These are phyloP conservation scores for Atopsyche davidsoni DNA, from an alignment of 1,140 invertebrate genomes.

Conservation along the genomic window DNA sequence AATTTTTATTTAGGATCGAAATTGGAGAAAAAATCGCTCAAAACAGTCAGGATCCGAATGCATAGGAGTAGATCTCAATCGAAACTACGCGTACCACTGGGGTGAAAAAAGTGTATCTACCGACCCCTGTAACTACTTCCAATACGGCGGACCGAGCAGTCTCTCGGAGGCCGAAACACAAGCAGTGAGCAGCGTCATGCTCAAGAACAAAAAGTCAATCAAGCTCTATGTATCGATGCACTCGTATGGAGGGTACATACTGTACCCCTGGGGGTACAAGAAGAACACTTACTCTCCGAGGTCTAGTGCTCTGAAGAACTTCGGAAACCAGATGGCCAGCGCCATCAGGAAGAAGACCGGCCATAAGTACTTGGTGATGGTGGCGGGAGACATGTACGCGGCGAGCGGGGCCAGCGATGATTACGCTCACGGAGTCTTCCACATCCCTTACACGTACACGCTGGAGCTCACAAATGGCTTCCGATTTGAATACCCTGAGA, in stretches of 20 bases:
- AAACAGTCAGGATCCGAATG: slow-evolving; percentile 40
- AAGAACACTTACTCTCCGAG: background rate
- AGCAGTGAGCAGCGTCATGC: slow-evolving; percentile 54
- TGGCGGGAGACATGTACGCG: slow-evolving; percentile 48
- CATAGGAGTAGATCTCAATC: slow-evolving; percentile 57
- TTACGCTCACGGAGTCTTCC: slow-evolving; percentile 57
- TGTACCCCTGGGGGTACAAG: slow-evolving; percentile 55
- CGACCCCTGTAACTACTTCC: slow-evolving; percentile 61
- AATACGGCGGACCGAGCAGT: slow-evolving; percentile 60
- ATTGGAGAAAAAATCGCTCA: slow-evolving; percentile 58
- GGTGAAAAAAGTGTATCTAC: slow-evolving; percentile 55
- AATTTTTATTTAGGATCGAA: slow-evolving; percentile 41
- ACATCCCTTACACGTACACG: slow-evolving; percentile 61
- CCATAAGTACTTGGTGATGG: slow-evolving; percentile 2
- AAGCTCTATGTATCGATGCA: slow-evolving; percentile 65
- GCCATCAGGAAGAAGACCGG: background rate
- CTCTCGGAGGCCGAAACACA: slow-evolving; percentile 73
- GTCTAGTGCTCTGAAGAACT: background rate
- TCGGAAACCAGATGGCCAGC: background rate
- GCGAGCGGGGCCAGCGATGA: slow-evolving; percentile 66
- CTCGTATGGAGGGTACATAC: slow-evolving; percentile 56
- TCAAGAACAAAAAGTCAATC: slow-evolving; percentile 45
- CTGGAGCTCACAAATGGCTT: slow-evolving; percentile 56
- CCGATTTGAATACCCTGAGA: slow-evolving; percentile 40
- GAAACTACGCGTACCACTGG: slow-evolving; percentile 65